phyloP scores from a whole-genome alignment of 2,888 invertebrate species.

The Serripes groenlandicus region DNA sequence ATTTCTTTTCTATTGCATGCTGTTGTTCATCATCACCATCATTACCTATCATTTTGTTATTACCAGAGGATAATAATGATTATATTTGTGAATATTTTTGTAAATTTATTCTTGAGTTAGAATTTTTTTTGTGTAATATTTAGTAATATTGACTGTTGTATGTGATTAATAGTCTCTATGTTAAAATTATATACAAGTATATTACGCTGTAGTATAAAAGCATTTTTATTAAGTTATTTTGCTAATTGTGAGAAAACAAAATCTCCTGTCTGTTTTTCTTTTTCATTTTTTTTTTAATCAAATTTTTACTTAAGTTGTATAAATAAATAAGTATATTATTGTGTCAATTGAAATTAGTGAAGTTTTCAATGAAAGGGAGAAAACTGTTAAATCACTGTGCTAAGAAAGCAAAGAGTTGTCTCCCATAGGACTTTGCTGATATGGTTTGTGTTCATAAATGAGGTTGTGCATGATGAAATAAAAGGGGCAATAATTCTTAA shows the following conservation, averaged over 20 bases:
- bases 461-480: conserved; percentile 15
- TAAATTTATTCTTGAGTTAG: conserved; percentile 30
- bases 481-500: conserved; percentile 20
- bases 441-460: conserved; percentile 40
- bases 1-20: conserved; percentile 11
- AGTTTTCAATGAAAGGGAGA: conserved; percentile 48
- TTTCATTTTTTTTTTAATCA: conserved; percentile 50
- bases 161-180: conserved; percentile 41
- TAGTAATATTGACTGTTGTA: conserved; percentile 25
- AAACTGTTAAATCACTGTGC: background rate
- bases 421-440: conserved; percentile 20
- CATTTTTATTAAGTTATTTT: conserved; percentile 66
- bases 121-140: conserved; percentile 21
- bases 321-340: no score
- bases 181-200: conserved; percentile 33
- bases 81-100: conserved; percentile 62
- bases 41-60: conserved; percentile 14
- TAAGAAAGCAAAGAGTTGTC: background rate
- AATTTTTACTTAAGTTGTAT: conserved; percentile 50
- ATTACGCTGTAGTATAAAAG: conserved; percentile 66
- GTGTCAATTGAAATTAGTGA: no score
- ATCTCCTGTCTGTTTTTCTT: conserved; percentile 16
- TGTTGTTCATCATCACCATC: conserved; percentile 8
- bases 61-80: conserved; percentile 21
- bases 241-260: conserved; percentile 41